These are phyloP conservation scores for Dioctria linearis DNA, from an alignment of 2,888 invertebrate species.

Conservation along the genomic window DNA sequence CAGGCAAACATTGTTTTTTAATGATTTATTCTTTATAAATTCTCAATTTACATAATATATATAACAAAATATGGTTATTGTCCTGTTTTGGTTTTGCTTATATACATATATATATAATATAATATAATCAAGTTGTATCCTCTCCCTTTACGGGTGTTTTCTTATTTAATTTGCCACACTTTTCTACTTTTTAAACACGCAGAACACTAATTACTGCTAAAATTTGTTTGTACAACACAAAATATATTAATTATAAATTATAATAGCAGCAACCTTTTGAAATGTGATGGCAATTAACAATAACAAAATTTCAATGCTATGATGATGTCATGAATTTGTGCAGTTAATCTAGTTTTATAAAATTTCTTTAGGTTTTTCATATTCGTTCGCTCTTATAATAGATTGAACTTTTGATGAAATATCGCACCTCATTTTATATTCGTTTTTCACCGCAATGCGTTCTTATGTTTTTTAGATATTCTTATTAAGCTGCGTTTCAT, in stretches of 20 bases:
- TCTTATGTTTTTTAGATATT: too few relatives aligned
- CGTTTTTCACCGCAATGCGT: neutral
- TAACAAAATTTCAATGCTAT: neutral
- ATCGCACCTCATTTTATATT: neutral
- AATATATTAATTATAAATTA: conserved; percentile 14
- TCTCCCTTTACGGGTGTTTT: conserved; percentile 44
- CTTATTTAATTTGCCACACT: conserved; percentile 50
- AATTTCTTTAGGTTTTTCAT: neutral
- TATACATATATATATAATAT: neutral
- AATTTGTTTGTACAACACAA: conserved; percentile 33
- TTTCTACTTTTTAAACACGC: conserved; percentile 49
- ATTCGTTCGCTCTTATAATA: neutral
- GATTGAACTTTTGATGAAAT: too few relatives aligned
- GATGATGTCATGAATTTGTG: neutral
- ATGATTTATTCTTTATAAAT: conserved; percentile 36
- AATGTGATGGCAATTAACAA: conserved; percentile 21
- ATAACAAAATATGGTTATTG: conserved; percentile 33
- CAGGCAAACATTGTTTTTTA: conserved; percentile 41
- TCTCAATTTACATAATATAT: conserved; percentile 24
- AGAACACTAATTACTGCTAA: conserved; percentile 48
- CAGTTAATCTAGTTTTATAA: neutral
- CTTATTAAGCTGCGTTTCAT: too few relatives aligned
- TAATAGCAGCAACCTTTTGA: conserved; percentile 46
- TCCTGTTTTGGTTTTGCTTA: conserved; percentile 47
- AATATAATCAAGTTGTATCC: conserved; percentile 40